Base-by-base conservation (phyloP, 2,888 invertebrate species). In the Pyrocoelia pectoralis region DNA sequence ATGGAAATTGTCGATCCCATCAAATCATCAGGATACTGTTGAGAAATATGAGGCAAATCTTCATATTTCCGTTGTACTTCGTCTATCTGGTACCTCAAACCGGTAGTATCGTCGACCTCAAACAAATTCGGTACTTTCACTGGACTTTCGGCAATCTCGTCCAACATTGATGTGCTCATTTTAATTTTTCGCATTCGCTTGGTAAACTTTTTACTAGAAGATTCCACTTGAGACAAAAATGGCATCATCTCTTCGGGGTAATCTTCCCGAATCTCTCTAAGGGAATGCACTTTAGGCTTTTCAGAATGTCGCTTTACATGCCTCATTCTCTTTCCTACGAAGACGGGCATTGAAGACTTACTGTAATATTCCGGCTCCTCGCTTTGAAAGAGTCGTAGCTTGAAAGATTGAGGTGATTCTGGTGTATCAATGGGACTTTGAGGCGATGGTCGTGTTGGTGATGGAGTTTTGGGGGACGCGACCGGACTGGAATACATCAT, bases 61-160 rank as follows among this genome's bases (percentile, higher is more conserved):
- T 3, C 24, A 24, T 24, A 6, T 24, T 24, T 24, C 24, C 24
- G 8, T 51, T 51, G 24, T 9, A 51, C 2, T 29, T 13, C 9
- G 18, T 51, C 41, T 13, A 12, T 14, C 4, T 1, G 15, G 8
- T 24, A n/a, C 15, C 28, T 48, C 1, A 28, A 14, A 10, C 48
- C 59, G 1, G 38, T 29, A 12, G 38, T 1, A 12, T 48, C 46
- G 1, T 60, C 48, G n/a, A 4, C 38, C 6, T 49, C 24, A 2
- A 29, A 12, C 8, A 49, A 1, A 24, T 15, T 4, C 10, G 60
- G 60, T 15, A 60, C 40, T 33, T 24, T 40, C 4, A 54, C 9
- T 1, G 60, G 54, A 18, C 60, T 60, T 40, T 60, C 60, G 9
- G 12, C 8, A 2, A 60, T 19, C 3, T 15, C 14, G 4, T 54